Conservation (phyloP, 2,888 invertebrate genomes). For the Morinoia aosen region DNA sequence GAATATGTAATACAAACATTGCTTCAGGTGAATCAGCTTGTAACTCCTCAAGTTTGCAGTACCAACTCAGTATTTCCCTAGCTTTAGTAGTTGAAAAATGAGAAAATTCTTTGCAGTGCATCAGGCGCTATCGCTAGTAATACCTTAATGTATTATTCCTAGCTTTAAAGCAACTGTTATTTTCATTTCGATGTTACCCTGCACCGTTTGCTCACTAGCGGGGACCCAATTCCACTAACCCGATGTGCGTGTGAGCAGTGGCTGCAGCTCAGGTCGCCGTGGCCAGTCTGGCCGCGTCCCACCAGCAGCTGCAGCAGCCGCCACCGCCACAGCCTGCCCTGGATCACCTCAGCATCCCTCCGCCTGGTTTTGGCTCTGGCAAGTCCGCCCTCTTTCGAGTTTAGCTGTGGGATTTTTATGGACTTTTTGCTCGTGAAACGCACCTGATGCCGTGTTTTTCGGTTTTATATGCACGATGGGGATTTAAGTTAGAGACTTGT, state of each 20-base stretch:
- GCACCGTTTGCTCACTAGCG: neutral
- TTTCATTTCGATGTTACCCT: neutral
- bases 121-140: neutral
- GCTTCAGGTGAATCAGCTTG: no score
- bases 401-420: neutral
- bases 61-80: no score
- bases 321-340: conserved; percentile 70
- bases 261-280: conserved; percentile 51
- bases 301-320: conserved; percentile 71
- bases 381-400: neutral
- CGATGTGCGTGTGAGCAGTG: conserved; percentile 44
- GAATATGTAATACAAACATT: no score
- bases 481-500: no score
- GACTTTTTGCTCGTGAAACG: no score
- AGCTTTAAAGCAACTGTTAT: neutral
- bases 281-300: conserved; percentile 27
- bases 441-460: no score
- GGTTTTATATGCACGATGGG: no score
- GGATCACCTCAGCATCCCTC: conserved; percentile 68
- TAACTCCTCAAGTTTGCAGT: no score
- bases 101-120: neutral
- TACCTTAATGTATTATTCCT: neutral
- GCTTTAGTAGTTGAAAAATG: no score
- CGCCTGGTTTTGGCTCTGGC: conserved; percentile 52
- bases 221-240: neutral